These are phyloP conservation scores for Nomada flava DNA, from an alignment of 2,888 invertebrate genomes.

Conservation along the genomic window DNA sequence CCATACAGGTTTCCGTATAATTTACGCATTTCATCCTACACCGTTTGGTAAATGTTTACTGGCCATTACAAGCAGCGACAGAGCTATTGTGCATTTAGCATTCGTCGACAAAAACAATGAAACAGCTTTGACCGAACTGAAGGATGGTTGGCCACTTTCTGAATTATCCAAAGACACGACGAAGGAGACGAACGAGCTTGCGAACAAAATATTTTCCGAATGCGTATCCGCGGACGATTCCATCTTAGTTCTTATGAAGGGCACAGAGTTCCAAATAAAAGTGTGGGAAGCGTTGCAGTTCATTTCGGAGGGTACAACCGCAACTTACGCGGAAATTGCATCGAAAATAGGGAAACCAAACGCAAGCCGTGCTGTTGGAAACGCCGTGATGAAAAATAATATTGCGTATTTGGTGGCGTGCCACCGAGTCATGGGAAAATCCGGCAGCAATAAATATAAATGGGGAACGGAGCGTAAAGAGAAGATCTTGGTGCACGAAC, in stretches of 20 bases:
- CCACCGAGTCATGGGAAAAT: constrained; percentile 77
- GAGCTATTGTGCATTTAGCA: constrained; percentile 71
- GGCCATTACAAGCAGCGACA: constrained; percentile 66
- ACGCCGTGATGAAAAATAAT: constrained; percentile 75
- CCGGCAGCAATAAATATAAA: constrained; percentile 73
- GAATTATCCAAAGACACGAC: constrained; percentile 51
- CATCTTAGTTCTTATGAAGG: constrained; percentile 70
- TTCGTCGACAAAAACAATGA: constrained; percentile 66
- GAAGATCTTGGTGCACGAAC: constrained; percentile 72
- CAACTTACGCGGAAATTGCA: constrained; percentile 76
- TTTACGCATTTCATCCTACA: constrained; percentile 70
- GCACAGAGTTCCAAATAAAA: constrained; percentile 78
- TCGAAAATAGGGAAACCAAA: constrained; percentile 72
- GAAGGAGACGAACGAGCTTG: constrained; percentile 48
- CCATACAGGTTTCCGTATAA: constrained; percentile 60
- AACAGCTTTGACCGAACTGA: constrained; percentile 57
- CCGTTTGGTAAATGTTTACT: constrained; percentile 77
- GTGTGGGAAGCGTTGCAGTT: constrained; percentile 76
- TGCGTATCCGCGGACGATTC: constrained; percentile 22
- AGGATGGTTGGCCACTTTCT: constrained; percentile 70
- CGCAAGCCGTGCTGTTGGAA: constrained; percentile 75
- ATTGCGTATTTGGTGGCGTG: constrained; percentile 79
- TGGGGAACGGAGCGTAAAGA: constrained; percentile 73
- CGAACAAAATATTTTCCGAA: constrained; percentile 62
- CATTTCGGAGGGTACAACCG: constrained; percentile 70